These are phyloP conservation scores for Drosophila borborema DNA, from an alignment of 2,888 invertebrate species.

Conservation along the genomic window DNA sequence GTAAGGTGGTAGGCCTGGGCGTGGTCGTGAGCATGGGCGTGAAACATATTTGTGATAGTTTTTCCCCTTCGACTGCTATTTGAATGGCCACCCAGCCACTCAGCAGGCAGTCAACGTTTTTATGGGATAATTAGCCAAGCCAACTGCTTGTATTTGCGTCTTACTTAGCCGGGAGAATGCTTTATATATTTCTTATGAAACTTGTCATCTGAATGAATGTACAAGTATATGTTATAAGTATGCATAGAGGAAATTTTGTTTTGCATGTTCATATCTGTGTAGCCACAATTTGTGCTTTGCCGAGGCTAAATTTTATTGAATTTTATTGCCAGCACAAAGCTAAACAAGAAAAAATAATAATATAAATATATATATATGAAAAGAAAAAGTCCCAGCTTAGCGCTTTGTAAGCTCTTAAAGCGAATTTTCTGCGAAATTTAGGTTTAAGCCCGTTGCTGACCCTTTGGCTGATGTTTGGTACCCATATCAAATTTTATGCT, in stretches of 20 bases:
- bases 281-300: neutral
- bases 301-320: slow-evolving; percentile 27
- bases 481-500: slow-evolving; percentile 32
- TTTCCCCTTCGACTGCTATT: slow-evolving; percentile 16
- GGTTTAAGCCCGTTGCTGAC: neutral
- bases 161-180: neutral
- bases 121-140: slow-evolving; percentile 57
- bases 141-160: slow-evolving; percentile 9
- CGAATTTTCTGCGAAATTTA: neutral
- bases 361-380: neutral
- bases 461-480: neutral
- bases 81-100: slow-evolving; percentile 23
- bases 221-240: neutral
- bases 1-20: slow-evolving; percentile 15
- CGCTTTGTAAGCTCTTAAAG: slow-evolving; percentile 5
- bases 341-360: neutral
- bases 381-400: slow-evolving; percentile 13
- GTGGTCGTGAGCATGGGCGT: neutral
- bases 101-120: slow-evolving; percentile 41
- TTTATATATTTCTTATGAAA: neutral
- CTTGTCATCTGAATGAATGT: neutral
- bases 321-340: slow-evolving; percentile 35
- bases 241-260: slow-evolving; percentile 15
- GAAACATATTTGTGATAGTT: slow-evolving; percentile 10
- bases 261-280: neutral